Evolutionary conservation across 2,888 invertebrate genomes (phyloP).

Genomic region (Cosmia trapezina): DNA sequence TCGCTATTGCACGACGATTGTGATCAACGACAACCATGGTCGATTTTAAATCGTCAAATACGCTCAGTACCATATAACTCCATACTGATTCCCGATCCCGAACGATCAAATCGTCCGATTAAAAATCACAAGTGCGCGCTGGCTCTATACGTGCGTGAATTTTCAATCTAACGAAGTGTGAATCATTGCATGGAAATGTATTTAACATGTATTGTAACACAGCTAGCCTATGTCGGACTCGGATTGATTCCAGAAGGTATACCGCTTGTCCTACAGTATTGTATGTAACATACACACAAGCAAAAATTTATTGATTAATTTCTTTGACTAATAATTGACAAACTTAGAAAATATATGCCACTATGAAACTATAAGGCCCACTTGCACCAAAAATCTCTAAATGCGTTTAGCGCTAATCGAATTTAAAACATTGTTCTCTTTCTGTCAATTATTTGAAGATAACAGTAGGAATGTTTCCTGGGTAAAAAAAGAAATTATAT

Average conservation of each 20-base stretch:
- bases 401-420: background rate
- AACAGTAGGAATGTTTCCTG: too few relatives aligned
- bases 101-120: too few relatives aligned
- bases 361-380: background rate
- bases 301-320: background rate
- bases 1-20: too few relatives aligned
- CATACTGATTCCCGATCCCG: too few relatives aligned
- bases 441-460: background rate
- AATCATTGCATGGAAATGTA: background rate
- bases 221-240: slow-evolving; percentile 9
- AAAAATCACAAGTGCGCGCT: too few relatives aligned
- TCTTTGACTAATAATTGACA: slow-evolving; percentile 2
- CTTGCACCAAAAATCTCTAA: background rate
- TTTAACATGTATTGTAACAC: slow-evolving; percentile 25
- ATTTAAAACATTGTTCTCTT: background rate
- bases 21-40: too few relatives aligned
- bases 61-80: too few relatives aligned
- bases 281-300: background rate
- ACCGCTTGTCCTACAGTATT: slow-evolving; percentile 8
- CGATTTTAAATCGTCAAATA: too few relatives aligned
- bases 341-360: background rate
- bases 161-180: slow-evolving; percentile 6
- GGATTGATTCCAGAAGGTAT: slow-evolving; percentile 15
- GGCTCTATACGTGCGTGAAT: slow-evolving; percentile 6
- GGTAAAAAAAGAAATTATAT: too few relatives aligned